These are phyloP conservation scores for Dorcus hopei DNA, from an alignment of 2,888 invertebrate species.

Conservation along the genomic window DNA sequence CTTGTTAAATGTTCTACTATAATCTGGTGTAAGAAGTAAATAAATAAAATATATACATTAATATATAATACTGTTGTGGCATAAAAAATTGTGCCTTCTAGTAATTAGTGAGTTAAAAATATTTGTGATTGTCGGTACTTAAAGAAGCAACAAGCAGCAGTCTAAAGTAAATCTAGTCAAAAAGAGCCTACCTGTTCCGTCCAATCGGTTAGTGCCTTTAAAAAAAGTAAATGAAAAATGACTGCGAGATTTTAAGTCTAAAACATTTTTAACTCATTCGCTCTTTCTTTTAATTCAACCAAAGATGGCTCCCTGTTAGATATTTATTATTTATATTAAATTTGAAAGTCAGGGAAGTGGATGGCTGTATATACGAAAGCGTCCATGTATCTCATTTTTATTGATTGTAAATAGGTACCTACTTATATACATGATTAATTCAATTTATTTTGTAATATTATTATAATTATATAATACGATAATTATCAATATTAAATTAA, in stretches of 20 bases:
- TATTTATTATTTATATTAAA: slow-evolving; percentile 11
- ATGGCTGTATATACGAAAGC: slow-evolving; percentile 1
- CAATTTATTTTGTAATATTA: slow-evolving; percentile 20
- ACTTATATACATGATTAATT: slow-evolving; percentile 12
- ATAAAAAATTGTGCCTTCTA: slow-evolving; percentile 11
- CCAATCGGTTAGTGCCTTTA: slow-evolving; percentile 35
- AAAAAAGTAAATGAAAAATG: not conserved
- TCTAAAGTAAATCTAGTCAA: slow-evolving; percentile 27
- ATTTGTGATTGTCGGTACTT: slow-evolving; percentile 22
- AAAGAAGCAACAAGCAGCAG: slow-evolving; percentile 14
- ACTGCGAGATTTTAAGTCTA: not conserved
- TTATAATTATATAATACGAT: slow-evolving; percentile 14
- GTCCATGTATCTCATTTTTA: slow-evolving; percentile 4
- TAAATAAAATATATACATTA: slow-evolving; percentile 23
- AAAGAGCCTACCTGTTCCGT: slow-evolving; percentile 30
- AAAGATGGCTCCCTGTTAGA: slow-evolving; percentile 14
- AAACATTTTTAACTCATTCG: slow-evolving; percentile 6
- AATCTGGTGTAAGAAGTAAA: not conserved
- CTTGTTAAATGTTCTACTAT: not conserved
- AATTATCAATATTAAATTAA: slow-evolving; percentile 24
- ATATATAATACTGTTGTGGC: slow-evolving; percentile 2
- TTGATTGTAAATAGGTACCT: slow-evolving; percentile 4
- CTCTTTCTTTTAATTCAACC: slow-evolving; percentile 9
- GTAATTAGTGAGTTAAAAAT: slow-evolving; percentile 15
- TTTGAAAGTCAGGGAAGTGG: slow-evolving; percentile 13